A percentile compares a stretch with the other conserved stretches of the same genome.
These are phyloP conservation scores for Calliopsis andreniformis DNA, from an alignment of 1,140 invertebrate species.

Conservation along the genomic window DNA sequence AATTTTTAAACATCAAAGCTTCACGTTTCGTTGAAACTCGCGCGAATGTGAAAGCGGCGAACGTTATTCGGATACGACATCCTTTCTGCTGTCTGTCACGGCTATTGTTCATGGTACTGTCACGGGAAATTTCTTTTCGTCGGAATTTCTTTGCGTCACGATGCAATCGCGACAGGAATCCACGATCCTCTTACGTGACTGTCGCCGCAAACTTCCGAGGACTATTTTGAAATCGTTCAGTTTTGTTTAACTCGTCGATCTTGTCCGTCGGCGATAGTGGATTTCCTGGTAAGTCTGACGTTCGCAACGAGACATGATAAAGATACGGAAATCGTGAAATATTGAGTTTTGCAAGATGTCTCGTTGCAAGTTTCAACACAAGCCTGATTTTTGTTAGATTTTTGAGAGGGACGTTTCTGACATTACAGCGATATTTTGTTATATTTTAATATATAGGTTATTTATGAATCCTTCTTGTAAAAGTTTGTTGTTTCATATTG, in stretches of 20 bases:
- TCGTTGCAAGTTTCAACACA: neutral
- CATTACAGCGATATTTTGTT: too few relatives aligned
- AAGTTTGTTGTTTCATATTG: too few relatives aligned
- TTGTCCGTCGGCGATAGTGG: neutral
- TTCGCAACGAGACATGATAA: too few relatives aligned
- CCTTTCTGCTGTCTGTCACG: conserved; percentile 21
- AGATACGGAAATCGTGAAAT: too few relatives aligned
- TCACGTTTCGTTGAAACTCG: neutral
- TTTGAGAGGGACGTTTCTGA: too few relatives aligned
- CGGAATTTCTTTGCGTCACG: conserved; percentile 7
- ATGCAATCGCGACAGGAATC: conserved; percentile 34
- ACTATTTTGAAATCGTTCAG: conserved; percentile 28
- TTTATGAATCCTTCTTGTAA: too few relatives aligned
- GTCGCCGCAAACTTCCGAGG: neutral
- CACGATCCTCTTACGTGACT: conserved; percentile 30
- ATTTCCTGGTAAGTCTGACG: neutral
- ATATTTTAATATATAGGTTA: too few relatives aligned
- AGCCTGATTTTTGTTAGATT: too few relatives aligned
- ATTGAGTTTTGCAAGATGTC: neutral
- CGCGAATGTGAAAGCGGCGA: conserved; percentile 41
- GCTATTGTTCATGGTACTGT: conserved; percentile 43
- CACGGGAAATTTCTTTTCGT: conserved; percentile 44
- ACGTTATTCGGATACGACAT: conserved; percentile 35
- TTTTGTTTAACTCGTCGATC: neutral
- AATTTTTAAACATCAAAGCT: neutral